Conservation (phyloP, 2,888 invertebrate genomes). For the Aleiodes alternator region DNA sequence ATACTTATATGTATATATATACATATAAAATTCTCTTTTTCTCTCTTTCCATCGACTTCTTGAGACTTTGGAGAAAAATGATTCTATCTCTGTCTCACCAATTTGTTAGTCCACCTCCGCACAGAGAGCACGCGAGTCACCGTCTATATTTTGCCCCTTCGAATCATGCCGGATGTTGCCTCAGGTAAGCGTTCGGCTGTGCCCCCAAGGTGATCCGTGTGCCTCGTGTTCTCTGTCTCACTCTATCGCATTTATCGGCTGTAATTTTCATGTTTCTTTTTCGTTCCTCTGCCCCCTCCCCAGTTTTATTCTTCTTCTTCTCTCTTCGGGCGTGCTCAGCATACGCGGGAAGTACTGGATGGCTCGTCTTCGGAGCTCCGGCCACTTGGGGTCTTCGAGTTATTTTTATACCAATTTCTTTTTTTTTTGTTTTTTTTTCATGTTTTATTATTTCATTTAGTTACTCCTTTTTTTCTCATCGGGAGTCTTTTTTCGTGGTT, state of each 20-base stretch:
- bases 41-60: slow-evolving; percentile 25
- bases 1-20: neutral
- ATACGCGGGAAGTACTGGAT: slow-evolving; percentile 44
- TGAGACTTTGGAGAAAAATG: slow-evolving; percentile 3
- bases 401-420: slow-evolving; percentile 31
- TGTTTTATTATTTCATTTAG: neutral
- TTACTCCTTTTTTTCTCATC: slow-evolving; percentile 15
- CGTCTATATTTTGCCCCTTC: slow-evolving; percentile 68
- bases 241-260: slow-evolving; percentile 34
- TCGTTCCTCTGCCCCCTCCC: neutral
- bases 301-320: neutral
- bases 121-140: slow-evolving; percentile 53
- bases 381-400: slow-evolving; percentile 39
- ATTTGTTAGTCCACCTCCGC: slow-evolving; percentile 36
- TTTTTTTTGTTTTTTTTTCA: neutral
- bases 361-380: slow-evolving; percentile 42
- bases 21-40: slow-evolving; percentile 24
- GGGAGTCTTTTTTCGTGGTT: neutral
- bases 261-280: slow-evolving; percentile 17
- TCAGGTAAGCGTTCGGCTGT: slow-evolving; percentile 59
- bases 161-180: slow-evolving; percentile 75
- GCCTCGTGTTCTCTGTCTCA: slow-evolving; percentile 41
- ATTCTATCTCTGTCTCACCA: slow-evolving; percentile 15
- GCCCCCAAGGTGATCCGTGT: slow-evolving; percentile 32
- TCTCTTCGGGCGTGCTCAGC: slow-evolving; percentile 52